These are phyloP conservation scores for Peromyscus attwateri DNA, from an alignment of 2,797 vertebrate genomes.

Conservation along the genomic window DNA sequence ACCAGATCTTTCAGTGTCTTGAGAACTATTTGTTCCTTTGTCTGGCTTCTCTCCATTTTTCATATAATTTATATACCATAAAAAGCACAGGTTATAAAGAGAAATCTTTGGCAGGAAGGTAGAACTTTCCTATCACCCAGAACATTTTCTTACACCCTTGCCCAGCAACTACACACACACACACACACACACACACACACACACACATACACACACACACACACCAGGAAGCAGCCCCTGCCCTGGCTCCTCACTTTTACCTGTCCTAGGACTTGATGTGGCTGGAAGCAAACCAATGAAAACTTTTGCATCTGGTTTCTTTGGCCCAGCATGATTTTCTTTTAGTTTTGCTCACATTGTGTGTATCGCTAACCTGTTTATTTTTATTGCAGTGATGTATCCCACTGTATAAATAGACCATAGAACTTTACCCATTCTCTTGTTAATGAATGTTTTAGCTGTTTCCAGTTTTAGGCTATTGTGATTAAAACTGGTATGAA, in stretches of 20 bases:
- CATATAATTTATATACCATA: neutral
- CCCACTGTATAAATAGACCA: constrained; percentile 52
- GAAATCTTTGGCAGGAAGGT: neutral
- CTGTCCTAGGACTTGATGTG: neutral
- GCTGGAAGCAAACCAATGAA: neutral
- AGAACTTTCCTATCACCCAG: neutral
- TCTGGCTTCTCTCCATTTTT: neutral
- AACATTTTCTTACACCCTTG: neutral
- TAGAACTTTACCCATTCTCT: constrained; percentile 57
- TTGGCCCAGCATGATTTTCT: neutral
- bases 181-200: neutral
- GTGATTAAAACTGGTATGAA: constrained; percentile 53
- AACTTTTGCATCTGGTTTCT: neutral
- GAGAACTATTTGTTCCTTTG: neutral
- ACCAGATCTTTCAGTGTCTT: neutral
- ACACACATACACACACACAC: neutral
- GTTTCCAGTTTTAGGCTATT: constrained; percentile 53
- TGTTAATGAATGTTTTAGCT: constrained; percentile 60
- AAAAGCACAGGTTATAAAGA: constrained; percentile 4
- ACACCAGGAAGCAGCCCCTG: neutral
- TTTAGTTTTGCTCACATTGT: neutral
- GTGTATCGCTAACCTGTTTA: constrained; percentile 38
- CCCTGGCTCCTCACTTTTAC: neutral
- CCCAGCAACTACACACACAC: neutral
- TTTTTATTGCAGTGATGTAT: constrained; percentile 54